Base-by-base conservation (phyloP, 2,888 invertebrate genomes). In the Synanthedon tipuliformis region DNA sequence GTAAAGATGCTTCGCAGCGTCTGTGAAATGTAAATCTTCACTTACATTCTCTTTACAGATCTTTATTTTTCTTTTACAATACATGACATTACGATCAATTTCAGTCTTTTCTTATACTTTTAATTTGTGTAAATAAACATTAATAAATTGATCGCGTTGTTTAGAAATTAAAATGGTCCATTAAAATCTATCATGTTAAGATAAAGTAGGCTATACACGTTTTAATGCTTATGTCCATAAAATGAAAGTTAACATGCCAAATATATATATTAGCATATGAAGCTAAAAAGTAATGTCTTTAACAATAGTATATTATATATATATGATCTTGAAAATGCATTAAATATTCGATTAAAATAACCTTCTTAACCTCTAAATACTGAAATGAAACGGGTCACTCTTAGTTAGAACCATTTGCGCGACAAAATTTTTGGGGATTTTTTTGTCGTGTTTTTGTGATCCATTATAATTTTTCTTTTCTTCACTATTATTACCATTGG, bases 161-260 rank as follows among this genome's bases (percentile, higher is more conserved):
- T 76, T 75, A 76, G 66, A 73, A 81, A 80, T 77, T 76, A 81
- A 76, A 78, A 83, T 76, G 86, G 85, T 86, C 86, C 85, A 85
- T 81, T 85, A 81, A 79, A 75, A 64, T 77, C 71, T 75, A 81
- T 77, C 72, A 74, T 71, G 52, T 70, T 82, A 82, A 80, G 78
- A 62, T 75, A 64, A 51, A 62, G 65, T 71, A 71, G 75, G 75
- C 69, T 71, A 63, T 61, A 77, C 79, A 76, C 74, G 78, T 73
- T 70, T 70, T 68, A 59, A 62, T 65, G 59, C 62, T 61, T 61
- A 61, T 73, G 74, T 66, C 72, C 68, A 68, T 75, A 52, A 59
- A 60, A 56, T 57, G 57, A 61, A 58, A 64, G 64, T 60, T 67
- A 68, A 71, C 69, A 81, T 78, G 81, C 81, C 81, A 83, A 81